Conservation (phyloP, 1,140 invertebrate genomes). For the Palaemon carinicauda region DNA sequence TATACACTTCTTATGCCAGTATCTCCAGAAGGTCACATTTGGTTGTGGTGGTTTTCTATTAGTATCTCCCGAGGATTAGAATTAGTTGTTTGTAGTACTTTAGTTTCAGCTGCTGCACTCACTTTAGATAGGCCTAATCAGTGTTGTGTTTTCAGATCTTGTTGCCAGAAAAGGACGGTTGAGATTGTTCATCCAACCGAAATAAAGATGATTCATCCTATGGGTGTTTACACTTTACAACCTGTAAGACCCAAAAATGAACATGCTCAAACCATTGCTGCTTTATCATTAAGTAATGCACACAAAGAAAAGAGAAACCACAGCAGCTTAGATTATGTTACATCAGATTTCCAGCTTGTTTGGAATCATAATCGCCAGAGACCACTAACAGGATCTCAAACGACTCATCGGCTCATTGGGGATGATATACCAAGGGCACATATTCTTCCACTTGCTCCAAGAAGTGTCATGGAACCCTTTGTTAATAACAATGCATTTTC, state of each 20-base stretch:
- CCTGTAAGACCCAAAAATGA: too few species aligned
- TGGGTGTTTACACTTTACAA: too few species aligned
- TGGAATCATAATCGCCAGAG: background rate
- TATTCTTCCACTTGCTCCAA: conserved; percentile 7
- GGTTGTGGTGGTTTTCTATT: conserved; percentile 27
- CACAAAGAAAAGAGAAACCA: background rate
- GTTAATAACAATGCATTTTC: conserved; percentile 10
- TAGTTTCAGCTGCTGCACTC: conserved; percentile 1
- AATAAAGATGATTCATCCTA: too few species aligned
- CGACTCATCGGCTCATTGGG: background rate
- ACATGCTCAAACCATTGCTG: background rate
- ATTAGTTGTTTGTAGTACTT: background rate
- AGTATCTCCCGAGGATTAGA: conserved; percentile 22
- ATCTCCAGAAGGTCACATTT: background rate
- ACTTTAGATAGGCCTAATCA: background rate
- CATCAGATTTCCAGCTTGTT: conserved; percentile 39
- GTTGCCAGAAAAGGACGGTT: background rate
- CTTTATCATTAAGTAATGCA: background rate
- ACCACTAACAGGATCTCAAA: background rate
- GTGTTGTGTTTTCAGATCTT: background rate
- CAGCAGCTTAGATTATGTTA: conserved; percentile 22
- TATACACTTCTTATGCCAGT: background rate
- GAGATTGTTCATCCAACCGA: too few species aligned
- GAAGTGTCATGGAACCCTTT: background rate
- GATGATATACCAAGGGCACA: conserved; percentile 8